These are phyloP conservation scores for Harpalus rubripes DNA, from an alignment of 2,888 invertebrate genomes.

Conservation along the genomic window DNA sequence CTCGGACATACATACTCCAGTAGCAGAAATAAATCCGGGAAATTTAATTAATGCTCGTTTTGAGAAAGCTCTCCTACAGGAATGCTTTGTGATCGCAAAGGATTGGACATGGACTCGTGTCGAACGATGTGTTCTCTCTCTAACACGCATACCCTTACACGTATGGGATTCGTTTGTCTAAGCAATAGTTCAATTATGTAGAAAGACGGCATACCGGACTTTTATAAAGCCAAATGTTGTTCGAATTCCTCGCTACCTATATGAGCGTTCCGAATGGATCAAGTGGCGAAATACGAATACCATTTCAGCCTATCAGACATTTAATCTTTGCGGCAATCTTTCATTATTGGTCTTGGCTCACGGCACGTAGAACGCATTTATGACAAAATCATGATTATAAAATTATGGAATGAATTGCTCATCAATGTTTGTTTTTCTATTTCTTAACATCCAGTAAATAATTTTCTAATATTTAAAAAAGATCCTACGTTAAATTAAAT, in stretches of 20 bases:
- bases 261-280: too few relatives aligned
- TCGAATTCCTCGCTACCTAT: neutral
- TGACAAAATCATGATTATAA: too few relatives aligned
- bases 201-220: conserved; percentile 53
- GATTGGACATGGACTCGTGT: conserved; percentile 54
- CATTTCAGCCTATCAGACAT: too few relatives aligned
- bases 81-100: conserved; percentile 75
- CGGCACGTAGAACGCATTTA: too few relatives aligned
- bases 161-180: conserved; percentile 75
- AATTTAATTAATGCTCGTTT: conserved; percentile 77
- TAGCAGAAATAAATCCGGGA: conserved; percentile 76
- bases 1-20: conserved; percentile 38
- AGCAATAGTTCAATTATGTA: conserved; percentile 77
- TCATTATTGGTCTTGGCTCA: too few relatives aligned
- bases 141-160: neutral
- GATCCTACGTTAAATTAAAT: too few relatives aligned
- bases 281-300: too few relatives aligned
- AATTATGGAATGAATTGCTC: too few relatives aligned
- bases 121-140: conserved; percentile 32
- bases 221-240: neutral
- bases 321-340: too few relatives aligned
- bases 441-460: too few relatives aligned
- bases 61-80: conserved; percentile 72
- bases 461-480: too few relatives aligned
- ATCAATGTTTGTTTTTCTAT: too few relatives aligned